Conservation (phyloP, 1,140 invertebrate genomes). For the Drosophila bipectinata region DNA sequence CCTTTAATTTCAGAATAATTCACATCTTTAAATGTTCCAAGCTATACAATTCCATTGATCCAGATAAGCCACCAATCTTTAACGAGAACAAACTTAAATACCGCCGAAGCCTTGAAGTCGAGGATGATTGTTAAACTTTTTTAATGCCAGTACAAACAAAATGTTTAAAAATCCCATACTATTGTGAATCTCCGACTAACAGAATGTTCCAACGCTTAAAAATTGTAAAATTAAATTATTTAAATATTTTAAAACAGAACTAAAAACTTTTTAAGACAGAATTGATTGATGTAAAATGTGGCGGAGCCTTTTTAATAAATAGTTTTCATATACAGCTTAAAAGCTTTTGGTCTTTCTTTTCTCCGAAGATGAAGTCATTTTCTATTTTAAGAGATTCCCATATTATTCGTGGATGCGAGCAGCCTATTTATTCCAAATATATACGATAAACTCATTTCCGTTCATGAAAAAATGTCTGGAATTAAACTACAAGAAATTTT, state of each 20-base stretch:
- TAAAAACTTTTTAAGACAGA: slow-evolving; percentile 1
- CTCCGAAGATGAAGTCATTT: not conserved
- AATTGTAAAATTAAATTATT: slow-evolving; percentile 26
- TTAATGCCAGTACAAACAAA: slow-evolving; percentile 34
- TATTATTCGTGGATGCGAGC: not conserved
- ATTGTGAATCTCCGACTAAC: slow-evolving; percentile 30
- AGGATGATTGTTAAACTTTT: slow-evolving; percentile 37
- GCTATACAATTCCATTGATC: slow-evolving; percentile 30
- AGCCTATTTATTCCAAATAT: not conserved
- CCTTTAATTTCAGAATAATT: slow-evolving; percentile 5
- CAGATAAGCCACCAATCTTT: slow-evolving; percentile 39
- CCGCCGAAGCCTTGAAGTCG: slow-evolving; percentile 32
- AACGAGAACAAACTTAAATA: slow-evolving; percentile 13
- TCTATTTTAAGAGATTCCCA: not conserved
- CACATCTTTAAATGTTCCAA: slow-evolving; percentile 22
- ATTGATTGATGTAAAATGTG: slow-evolving; percentile 10
- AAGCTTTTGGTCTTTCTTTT: not conserved
- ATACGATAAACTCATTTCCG: not conserved
- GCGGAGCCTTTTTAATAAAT: slow-evolving; percentile 4
- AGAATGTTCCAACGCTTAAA: slow-evolving; percentile 20
- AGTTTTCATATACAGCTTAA: slow-evolving; percentile 1
- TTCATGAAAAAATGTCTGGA: not conserved
- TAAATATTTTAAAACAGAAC: slow-evolving; percentile 16
- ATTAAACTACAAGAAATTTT: no score
- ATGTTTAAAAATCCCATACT: slow-evolving; percentile 17